Percentiles rank a stretch among this genome's conserved stretches.
Conservation (phyloP, 2,888 invertebrate species). For the Drosophila pegasa region DNA sequence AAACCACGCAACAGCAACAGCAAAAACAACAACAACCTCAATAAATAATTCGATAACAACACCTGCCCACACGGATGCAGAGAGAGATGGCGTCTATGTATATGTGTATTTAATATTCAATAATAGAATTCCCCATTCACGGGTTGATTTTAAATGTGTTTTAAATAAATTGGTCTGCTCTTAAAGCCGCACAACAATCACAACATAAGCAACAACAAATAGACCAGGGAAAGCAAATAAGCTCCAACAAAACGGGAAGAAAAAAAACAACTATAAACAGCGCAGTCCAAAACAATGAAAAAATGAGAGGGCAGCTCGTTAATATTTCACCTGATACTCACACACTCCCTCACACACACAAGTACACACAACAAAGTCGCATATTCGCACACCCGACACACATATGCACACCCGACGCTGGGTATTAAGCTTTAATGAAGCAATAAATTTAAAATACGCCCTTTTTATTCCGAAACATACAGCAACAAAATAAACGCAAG, state of each 20-base stretch:
- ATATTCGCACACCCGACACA: constrained; percentile 5
- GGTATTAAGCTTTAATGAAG: constrained; percentile 78
- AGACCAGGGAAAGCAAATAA: constrained; percentile 8
- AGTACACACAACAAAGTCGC: not conserved
- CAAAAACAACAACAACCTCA: not conserved
- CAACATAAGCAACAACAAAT: constrained; percentile 2
- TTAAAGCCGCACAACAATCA: constrained; percentile 27
- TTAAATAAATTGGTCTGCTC: constrained; percentile 46
- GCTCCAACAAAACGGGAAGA: not conserved
- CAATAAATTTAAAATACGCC: constrained; percentile 77
- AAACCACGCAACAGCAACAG: constrained; percentile 11
- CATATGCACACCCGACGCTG: constrained; percentile 47
- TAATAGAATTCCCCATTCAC: constrained; percentile 24
- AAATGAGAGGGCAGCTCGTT: constrained; percentile 41
- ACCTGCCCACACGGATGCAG: constrained; percentile 5
- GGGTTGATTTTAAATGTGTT: constrained; percentile 43
- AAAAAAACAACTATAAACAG: constrained; percentile 20
- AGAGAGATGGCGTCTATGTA: not conserved
- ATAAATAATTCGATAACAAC: constrained; percentile 10
- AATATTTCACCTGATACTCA: constrained; percentile 65
- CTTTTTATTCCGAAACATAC: constrained; percentile 59
- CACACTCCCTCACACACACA: constrained; percentile 6
- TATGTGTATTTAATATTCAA: constrained; percentile 29
- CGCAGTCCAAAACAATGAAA: constrained; percentile 40
- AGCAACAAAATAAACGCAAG: constrained; percentile 27